phyloP scores from a whole-genome alignment of 2,797 vertebrate genomes.

The Sebastes vulpes region DNA sequence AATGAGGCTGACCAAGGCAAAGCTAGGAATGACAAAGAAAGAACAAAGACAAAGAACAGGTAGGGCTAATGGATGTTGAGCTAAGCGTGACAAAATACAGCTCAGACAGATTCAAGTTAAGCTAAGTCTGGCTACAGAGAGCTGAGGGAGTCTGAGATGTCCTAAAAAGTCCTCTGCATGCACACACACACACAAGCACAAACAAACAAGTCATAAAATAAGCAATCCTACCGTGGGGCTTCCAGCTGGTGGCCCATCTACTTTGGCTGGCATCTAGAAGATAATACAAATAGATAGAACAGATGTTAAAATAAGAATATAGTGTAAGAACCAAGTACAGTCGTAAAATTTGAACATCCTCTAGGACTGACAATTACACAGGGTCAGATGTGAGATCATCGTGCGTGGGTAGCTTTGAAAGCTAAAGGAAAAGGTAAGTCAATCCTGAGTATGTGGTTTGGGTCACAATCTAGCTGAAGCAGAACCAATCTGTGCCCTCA shows the following conservation, averaged over 20 bases:
- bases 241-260: constrained; percentile 90
- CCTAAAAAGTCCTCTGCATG: constrained; percentile 8
- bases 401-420: neutral
- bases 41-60: constrained; percentile 17
- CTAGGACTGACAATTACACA: constrained; percentile 60
- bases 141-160: constrained; percentile 5
- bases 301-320: neutral
- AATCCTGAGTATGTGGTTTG: constrained; percentile 43
- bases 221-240: constrained; percentile 78
- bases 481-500: constrained; percentile 53
- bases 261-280: constrained; percentile 89
- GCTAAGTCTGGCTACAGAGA: constrained; percentile 12
- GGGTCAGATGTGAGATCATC: constrained; percentile 39
- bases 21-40: neutral
- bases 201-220: constrained; percentile 18
- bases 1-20: neutral
- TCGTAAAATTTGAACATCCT: neutral
- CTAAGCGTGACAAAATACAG: constrained; percentile 15
- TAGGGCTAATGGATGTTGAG: neutral
- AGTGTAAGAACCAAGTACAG: neutral
- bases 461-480: constrained; percentile 49
- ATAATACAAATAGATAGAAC: constrained; percentile 53
- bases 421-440: constrained; percentile 34
- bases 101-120: constrained; percentile 26
- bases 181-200: neutral